Evolutionary conservation across 1,140 invertebrate species (phyloP).

Genomic region (Zaprionus kolodkinae): DNA sequence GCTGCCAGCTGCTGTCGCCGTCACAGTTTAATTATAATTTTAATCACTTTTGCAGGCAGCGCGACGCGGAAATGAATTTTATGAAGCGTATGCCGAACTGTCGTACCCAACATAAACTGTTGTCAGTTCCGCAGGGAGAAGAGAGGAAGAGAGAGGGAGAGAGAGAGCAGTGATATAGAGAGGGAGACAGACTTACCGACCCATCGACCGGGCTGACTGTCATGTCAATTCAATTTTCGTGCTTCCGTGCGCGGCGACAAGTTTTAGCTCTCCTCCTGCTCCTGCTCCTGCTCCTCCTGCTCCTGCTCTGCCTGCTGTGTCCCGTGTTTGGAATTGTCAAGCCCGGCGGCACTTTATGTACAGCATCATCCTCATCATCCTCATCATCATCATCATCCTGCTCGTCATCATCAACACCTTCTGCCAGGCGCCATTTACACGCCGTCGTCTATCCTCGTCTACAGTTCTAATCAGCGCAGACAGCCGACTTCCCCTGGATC

Average conservation of each 20-base stretch:
- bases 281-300: too few relatives aligned
- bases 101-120: conserved; percentile 81
- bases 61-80: conserved; percentile 80
- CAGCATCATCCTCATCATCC: conserved; percentile 62
- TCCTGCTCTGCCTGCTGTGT: background rate
- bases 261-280: conserved; percentile 53
- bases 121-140: conserved; percentile 57
- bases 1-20: conserved; percentile 54
- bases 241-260: conserved; percentile 81
- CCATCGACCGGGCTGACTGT: conserved; percentile 61
- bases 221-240: conserved; percentile 83
- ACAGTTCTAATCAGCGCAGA: conserved; percentile 78
- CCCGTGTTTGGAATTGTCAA: conserved; percentile 54
- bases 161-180: background rate
- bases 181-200: conserved; percentile 20
- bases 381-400: conserved; percentile 54
- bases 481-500: conserved; percentile 35
- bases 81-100: conserved; percentile 79
- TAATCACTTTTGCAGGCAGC: conserved; percentile 80
- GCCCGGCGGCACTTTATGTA: conserved; percentile 78
- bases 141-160: background rate
- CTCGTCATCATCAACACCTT: conserved; percentile 71
- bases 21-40: conserved; percentile 82
- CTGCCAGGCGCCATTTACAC: conserved; percentile 79
- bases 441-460: conserved; percentile 80